Base-by-base conservation (phyloP, 2,797 vertebrate species). In the Threskiornis aethiopicus region DNA sequence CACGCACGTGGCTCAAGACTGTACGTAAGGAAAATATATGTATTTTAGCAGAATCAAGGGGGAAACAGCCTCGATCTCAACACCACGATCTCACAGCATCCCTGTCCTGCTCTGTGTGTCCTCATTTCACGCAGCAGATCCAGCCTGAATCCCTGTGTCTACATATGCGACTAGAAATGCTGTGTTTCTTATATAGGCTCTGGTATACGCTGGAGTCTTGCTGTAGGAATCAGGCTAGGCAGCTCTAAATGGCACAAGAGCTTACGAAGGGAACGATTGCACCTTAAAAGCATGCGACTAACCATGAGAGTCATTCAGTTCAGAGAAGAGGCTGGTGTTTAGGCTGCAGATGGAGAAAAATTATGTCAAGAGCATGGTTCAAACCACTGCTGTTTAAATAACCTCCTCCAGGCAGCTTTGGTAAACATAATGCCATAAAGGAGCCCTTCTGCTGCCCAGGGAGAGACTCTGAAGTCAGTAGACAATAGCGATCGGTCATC, bases 361-460 rank as follows among this genome's bases (percentile, higher is more conserved):
- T 66, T 75, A 94, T 84, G 79, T 95, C 82, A 96, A 94, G 90
- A 94, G 72, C 72, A 26, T 1, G 29, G 91, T 93, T 96, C 80
- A 90, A 93, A 86, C 29, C 41, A 52, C 62, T 58, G 81, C 39
- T 75, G 79, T 88, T 95, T 90, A 64, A 96, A 94, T 47, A 88
- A 93, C n/a, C 28, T 58, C 76, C 76, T 96, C 57, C 69, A 67
- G 57, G 69, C 85, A 96, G 82, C 82, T 90, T 44, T 86, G 76
- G 91, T 67, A 94, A 93, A 95, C 46, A 80, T 6, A 52, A 11
- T 3, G 37, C 72, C 72, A 35, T 55, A 59, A 90, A 84, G 39
- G 61, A 91, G 87, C 65, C 58, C 76, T 86, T 44, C 76, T 84
- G 83, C 85, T 73, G 83, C 88, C 44, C 79, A 77, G 0, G 0